These are phyloP conservation scores for Gerris lacustris DNA, from an alignment of 2,888 invertebrate species.

Conservation along the genomic window DNA sequence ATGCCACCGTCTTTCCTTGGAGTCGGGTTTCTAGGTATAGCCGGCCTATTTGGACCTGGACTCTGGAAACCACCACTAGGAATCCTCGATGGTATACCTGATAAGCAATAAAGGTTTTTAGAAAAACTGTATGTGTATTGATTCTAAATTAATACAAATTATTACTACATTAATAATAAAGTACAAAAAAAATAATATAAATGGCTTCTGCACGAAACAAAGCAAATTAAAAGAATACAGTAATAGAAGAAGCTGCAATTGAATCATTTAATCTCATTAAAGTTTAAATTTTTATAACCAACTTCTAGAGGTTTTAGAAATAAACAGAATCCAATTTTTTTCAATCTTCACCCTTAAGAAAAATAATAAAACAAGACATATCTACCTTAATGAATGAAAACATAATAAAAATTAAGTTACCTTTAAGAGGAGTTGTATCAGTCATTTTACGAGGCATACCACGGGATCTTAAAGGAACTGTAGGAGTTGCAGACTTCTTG, in stretches of 20 bases:
- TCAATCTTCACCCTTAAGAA: too few species aligned
- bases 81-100: conserved; percentile 72
- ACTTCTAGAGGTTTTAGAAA: too few species aligned
- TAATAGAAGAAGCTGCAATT: too few species aligned
- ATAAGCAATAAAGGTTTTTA: neutral
- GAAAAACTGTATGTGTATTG: neutral
- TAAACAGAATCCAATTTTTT: too few species aligned
- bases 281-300: too few species aligned
- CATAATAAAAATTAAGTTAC: neutral
- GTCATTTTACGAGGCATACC: conserved; percentile 94
- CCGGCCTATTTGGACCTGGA: conserved; percentile 37
- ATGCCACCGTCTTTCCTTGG: conserved; percentile 81
- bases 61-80: conserved; percentile 46
- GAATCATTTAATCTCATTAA: too few species aligned
- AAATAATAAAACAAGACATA: conserved; percentile 26
- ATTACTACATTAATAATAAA: too few species aligned
- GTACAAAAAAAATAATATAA: too few species aligned
- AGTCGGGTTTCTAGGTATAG: conserved; percentile 49
- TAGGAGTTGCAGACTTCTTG: conserved; percentile 76
- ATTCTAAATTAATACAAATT: neutral
- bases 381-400: conserved; percentile 39
- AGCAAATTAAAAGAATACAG: too few species aligned
- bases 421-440: conserved; percentile 51
- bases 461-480: conserved; percentile 73
- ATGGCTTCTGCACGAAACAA: too few species aligned